Evolutionary conservation across 2,888 invertebrate genomes (phyloP), one percentile per base, ranked within the genome.

Genomic region (Drosophila siamana): DNA sequence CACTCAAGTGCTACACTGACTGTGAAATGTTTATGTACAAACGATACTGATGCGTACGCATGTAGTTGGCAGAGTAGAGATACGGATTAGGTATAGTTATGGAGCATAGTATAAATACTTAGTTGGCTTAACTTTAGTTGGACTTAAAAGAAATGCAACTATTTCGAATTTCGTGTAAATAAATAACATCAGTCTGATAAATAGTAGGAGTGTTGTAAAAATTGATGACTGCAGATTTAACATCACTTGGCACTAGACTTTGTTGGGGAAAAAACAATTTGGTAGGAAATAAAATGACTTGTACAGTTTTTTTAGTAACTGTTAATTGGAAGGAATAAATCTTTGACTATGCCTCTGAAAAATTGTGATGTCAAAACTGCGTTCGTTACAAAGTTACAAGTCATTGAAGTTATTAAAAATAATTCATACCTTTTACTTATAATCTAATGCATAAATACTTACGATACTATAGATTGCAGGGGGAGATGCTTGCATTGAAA

Each of bases 141-240:
- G 74, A 56, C 55, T 60, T 68, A 48, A 69, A 44, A 50, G 68
- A 75, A 69, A 70, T 65, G 61, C 54, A 72, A 61, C 44, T 65
- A 64, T 66, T 62, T 63, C 60, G 16, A 74, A 65, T 67, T 62
- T 71, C 47, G 16, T 54, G 28, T 75, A 69, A 87, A 71, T 56
- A 75, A 67, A 82, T 74, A 74, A 68, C 47, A 69, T 84, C 89
- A 84, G 83, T 84, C 83, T 79, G 69, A 59, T 64, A 48, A 78
- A 69, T 61, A 71, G 30, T 68, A 66, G 47, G 59, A 81, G 51
- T 74, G 33, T 65, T 43, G 26, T 22, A 48, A 52, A 28, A 41
- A 43, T 30, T 28, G 8, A 24, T 22, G 30, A 59, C 46, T 38
- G 43, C 1, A 16, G 16, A 59, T 46, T 1, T 46, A 51, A 44